phyloP scores from a whole-genome alignment of 2,113 vertebrate genomes.

The Aegithalos caudatus region DNA sequence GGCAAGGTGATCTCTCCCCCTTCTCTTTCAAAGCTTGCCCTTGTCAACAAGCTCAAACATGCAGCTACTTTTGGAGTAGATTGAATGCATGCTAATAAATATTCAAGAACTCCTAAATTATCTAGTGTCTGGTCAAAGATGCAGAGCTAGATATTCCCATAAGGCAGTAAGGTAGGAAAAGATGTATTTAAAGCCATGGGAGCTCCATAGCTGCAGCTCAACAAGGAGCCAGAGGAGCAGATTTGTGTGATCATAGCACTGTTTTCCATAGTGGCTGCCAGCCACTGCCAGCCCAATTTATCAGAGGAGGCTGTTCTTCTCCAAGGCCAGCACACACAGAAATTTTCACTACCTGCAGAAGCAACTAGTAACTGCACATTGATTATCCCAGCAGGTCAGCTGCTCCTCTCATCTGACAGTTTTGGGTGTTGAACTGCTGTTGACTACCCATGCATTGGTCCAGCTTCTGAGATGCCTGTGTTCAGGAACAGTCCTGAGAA shows the following conservation, averaged over 20 bases:
- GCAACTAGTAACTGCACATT: not conserved
- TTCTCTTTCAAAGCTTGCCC: not conserved
- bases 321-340: not conserved
- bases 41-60: not conserved
- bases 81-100: not conserved
- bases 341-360: not conserved
- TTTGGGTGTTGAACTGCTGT: not conserved
- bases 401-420: not conserved
- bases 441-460: not conserved
- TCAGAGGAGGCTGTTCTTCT: not conserved
- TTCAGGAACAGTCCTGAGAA: not conserved
- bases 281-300: not conserved
- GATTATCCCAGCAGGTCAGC: not conserved
- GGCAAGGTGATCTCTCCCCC: not conserved
- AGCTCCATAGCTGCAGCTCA: not conserved
- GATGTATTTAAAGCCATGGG: not conserved
- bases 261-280: slow-evolving; percentile 12
- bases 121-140: not conserved
- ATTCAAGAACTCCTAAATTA: not conserved
- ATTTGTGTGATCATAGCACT: not conserved
- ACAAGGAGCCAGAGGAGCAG: slow-evolving; percentile 22
- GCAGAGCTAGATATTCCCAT: not conserved
- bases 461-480: not conserved
- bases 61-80: not conserved
- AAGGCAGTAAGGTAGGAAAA: not conserved